phyloP scores from a whole-genome alignment of 2,797 vertebrate genomes.

The Cottoperca gobio region DNA sequence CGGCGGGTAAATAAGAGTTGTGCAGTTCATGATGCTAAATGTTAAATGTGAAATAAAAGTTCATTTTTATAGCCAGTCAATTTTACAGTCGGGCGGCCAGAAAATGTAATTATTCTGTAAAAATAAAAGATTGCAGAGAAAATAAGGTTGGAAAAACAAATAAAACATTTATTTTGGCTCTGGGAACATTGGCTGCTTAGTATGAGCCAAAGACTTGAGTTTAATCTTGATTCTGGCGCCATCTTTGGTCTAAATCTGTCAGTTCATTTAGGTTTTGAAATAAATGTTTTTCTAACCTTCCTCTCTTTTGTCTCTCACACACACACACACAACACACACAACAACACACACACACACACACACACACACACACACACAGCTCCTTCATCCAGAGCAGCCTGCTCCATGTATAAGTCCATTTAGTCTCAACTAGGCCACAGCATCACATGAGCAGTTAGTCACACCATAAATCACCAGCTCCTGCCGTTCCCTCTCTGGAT shows the following conservation, averaged over 20 bases:
- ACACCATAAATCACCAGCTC: slow-evolving; percentile 68
- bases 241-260: neutral
- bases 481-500: slow-evolving; percentile 55
- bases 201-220: neutral
- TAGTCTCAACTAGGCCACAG: slow-evolving; percentile 71
- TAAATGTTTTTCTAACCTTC: too few relatives aligned
- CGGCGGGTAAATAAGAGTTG: too few relatives aligned
- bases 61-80: neutral
- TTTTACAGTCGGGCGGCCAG: neutral
- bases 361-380: neutral
- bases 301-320: too few relatives aligned
- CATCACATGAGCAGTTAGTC: slow-evolving; percentile 69
- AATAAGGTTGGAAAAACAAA: neutral
- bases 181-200: neutral
- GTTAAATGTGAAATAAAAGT: neutral
- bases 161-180: neutral
- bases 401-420: slow-evolving; percentile 48
- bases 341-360: slow-evolving; percentile 2
- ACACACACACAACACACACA: too few relatives aligned
- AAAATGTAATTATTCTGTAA: neutral
- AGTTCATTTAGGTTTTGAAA: neutral
- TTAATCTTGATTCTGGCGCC: neutral
- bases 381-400: slow-evolving; percentile 28
- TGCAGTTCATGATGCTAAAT: neutral
- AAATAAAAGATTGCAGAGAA: neutral